Base-by-base conservation (phyloP, 2,888 invertebrate species). In the Epistrophe grossulariae region DNA sequence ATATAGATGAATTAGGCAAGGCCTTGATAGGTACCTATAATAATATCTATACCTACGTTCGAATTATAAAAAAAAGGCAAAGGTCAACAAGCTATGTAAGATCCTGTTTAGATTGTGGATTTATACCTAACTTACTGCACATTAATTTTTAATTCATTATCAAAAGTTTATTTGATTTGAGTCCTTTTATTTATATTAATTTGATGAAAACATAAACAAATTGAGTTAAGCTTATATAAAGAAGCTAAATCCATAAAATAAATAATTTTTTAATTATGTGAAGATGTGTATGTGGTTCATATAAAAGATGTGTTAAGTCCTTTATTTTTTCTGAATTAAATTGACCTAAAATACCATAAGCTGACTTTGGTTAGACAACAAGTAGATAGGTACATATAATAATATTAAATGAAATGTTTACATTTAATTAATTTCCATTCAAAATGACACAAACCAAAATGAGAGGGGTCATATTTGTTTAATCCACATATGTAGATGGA, bases 391-490 rank as follows among this genome's bases (percentile, higher is more conserved):
- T 52, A 50, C 17, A 9, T 50, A 11, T 10, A 15, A 4, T 57
- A 8, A 57, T 57, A 40, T 68, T 79, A 55, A 70, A 11, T 72
- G 48, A 19, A 35, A 64, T 79, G 57, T 79, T 84, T 84, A 79
- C 83, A 79, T 76, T 84, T 84, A 84, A 84, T 84, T 84, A 79
- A 79, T 79, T 79, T 79, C 48, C 55, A 71, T 60, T 66, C 78
- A 59, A 83, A 70, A 55, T 55, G 70, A 70, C 55, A 66, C 2
- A 45, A 43, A 6, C 43, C 15, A 19, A 40, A 55, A 38, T 2
- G 15, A 35, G 68, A 8, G 13, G 28, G 68, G 31, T 50, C 40
- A 64, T 84, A 84, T 84, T 84, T 84, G 84, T 79, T 73, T 74
- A 84, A 70, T 84, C 79, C 74, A 62, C 78, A 68, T 48, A 72